Base-by-base conservation (phyloP, 2,888 invertebrate genomes). In the Drosophila flavopinicola region DNA sequence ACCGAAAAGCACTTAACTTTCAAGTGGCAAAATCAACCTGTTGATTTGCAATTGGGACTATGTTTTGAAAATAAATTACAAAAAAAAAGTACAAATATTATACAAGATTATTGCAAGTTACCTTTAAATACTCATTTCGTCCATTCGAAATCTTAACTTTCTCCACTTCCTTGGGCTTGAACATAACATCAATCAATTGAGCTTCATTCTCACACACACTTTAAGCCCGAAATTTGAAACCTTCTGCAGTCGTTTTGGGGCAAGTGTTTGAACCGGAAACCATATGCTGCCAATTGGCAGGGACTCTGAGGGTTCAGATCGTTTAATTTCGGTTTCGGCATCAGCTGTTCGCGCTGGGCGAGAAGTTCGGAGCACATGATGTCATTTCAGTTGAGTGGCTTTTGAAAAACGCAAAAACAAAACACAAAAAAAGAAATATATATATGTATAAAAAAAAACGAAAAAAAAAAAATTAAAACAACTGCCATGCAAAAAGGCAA, bases 311-410 rank as follows among this genome's bases (percentile, higher is more conserved):
- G 70, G 61, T 65, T 87, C 54, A 49, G 66, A 65, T 59, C 78
- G 53, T 64, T 67, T 68, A 77, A 85, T 78, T 82, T 78, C 20
- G 20, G 82, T 37, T 66, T 15, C 39, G 75, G 79, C 85, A 80
- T 87, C 85, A 87, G 87, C 83, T 82, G 80, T 82, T 87, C 10
- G 49, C 37, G 32, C 49, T 37, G 29, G 37, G 33, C 52, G 53
- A 53, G 52, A 59, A 47, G 53, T 56, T 52, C 32, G 35, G 17
- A 67, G 70, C 89, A 85, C 83, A 87, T 89, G 88, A 88, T 89
- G 88, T 89, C 87, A 88, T 89, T 89, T 87, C 88, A 85, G 74
- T 85, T 83, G 80, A 90, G 60, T 89, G 78, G 76, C 68, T 83
- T 66, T 71, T 48, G 48, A 52, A 41, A 54, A 64, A 57, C 24